Evolutionary conservation across 2,113 vertebrate genomes (phyloP), one percentile per base, ranked within the genome.

Genomic region (Balaenoptera acutorostrata): DNA sequence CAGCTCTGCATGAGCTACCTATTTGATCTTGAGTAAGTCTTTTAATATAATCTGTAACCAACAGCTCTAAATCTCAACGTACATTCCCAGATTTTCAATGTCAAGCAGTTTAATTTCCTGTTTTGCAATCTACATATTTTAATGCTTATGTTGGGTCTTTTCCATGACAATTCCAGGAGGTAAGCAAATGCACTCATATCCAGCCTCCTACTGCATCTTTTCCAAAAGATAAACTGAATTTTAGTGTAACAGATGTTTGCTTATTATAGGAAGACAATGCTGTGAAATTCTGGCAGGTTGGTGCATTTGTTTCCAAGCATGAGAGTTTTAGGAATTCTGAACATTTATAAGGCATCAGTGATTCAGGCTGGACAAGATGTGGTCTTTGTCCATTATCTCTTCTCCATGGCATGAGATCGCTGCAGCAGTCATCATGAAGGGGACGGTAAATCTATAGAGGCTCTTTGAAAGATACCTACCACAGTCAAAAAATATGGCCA

Each of bases 171-270:
- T 97, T 97, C 33, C 39, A 96, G 64, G 41, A 61, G 64, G 97
- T 80, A 41, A 87, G 92, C 57, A 98, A 90, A 97, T 93, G 57
- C 61, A 77, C 89, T 90, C 21, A n/a, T 36, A 52, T 68, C 87
- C 27, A 93, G 66, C 72, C 69, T 96, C n/a, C 8, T 80, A 33
- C 33, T 86, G 57, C 6, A 93, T 85, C 75, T 77, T 95, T 97
- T 90, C 96, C 92, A 97, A 83, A 97, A 98, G 96, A 95, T 57
- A 97, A 98, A 83, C 78, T 83, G 20, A 61, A 95, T 93, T 64
- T 98, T 55, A 93, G 92, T 59, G 77, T 95, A 88, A 95, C 95
- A 96, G 97, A 97, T 52, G 18, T 44, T 97, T 92, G 68, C 66
- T 97, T 97, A 81, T 94, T 92, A 96, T 44, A 92, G 69, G 64